Evolutionary conservation across 35 echinoderm and acorn worm genomes (phyloP), one percentile per base, ranked within the genome.

Genomic region (Eucidaris tribuloides): DNA sequence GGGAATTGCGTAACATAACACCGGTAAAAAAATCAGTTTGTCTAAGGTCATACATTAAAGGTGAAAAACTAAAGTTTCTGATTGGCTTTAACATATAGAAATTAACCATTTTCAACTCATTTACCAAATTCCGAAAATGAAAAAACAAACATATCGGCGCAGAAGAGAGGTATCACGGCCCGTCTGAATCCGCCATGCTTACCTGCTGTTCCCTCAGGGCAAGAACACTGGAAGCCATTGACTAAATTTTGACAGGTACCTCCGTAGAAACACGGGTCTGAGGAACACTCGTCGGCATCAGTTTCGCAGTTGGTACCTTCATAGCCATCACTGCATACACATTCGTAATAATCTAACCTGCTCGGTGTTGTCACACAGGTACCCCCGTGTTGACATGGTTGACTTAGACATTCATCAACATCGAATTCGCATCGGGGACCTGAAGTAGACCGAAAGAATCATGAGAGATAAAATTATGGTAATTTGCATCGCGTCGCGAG

Each of bases 361-460:
- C 5, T 6, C 20, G 33, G 17, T 44, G 68, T 41, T 1, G 68
- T 59, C 4, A 33, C 24, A 76, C 87, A 89, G 9, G 76, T 62
- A 7, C 44, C 87, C 4, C 45, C 56, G 39, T 82, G 31, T 57
- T 71, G 20, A 35, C 87, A 89, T 13, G 87, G 87, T 5, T 31
- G 46, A 45, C 78, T 89, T 71, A 11, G 52, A 48, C 87, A 89
- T 42, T 89, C 87, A 49, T 89, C 44, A 32, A 89, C 35, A 29
- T 89, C 87, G 15, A 71, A 42, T 27, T 82, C 78, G 76, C 87
- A 89, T 14, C 58, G 62, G 7, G 24, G 43, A 19, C 87, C 87
- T 74, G 25, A n/a, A 82, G 4, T 1, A 49, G n/a, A n/a, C n/a
- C n/a, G n/a, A n/a, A n/a, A n/a, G n/a, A n/a, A n/a, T n/a, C n/a